Conservation (phyloP, 2,888 invertebrate genomes). For the Lacanobia wlatinum region DNA sequence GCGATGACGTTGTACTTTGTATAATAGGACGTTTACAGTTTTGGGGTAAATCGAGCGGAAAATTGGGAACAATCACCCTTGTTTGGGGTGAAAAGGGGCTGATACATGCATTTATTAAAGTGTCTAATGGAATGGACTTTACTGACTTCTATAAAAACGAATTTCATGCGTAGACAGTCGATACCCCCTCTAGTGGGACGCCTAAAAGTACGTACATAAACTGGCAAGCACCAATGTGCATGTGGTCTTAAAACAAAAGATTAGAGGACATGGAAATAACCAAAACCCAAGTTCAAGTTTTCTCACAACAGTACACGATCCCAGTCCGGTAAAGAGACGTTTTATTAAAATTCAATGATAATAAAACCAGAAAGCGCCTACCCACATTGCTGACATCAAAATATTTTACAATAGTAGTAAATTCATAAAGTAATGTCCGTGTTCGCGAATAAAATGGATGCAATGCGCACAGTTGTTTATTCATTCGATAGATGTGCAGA, state of each 20-base stretch:
- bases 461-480: constrained; percentile 67
- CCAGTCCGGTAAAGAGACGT: constrained; percentile 25
- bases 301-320: constrained; percentile 10
- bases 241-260: too few species aligned
- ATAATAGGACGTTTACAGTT: constrained; percentile 81
- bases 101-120: constrained; percentile 49
- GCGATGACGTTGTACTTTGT: constrained; percentile 81
- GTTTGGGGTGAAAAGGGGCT: constrained; percentile 62
- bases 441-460: constrained; percentile 64
- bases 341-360: constrained; percentile 63
- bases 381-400: constrained; percentile 64
- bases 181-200: too few species aligned
- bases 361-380: constrained; percentile 53
- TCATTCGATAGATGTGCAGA: constrained; percentile 67
- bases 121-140: constrained; percentile 41
- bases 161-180: neutral
- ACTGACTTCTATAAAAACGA: constrained; percentile 5
- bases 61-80: constrained; percentile 84
- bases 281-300: neutral
- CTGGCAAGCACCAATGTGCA: too few species aligned
- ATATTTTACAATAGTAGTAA: constrained; percentile 71
- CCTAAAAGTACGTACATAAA: too few species aligned
- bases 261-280: neutral
- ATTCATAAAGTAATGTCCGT: constrained; percentile 67
- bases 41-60: constrained; percentile 88